Conservation (phyloP, 2,113 vertebrate species). For the Ophthalmotilapia sp. region DNA sequence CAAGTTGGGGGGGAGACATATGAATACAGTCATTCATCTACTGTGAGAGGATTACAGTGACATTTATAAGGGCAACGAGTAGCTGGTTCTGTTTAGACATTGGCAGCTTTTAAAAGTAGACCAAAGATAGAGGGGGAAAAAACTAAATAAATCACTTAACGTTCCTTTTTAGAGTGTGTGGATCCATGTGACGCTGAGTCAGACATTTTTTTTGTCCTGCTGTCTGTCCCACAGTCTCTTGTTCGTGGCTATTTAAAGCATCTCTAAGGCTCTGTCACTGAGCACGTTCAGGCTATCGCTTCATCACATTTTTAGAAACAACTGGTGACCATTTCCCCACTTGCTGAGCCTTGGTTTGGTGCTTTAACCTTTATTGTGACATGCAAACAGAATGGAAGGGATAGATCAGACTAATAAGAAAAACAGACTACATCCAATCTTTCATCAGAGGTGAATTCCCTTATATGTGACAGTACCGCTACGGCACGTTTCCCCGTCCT, state of each 20-base stretch:
- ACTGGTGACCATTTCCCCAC: not conserved
- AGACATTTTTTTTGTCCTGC: slow-evolving; percentile 1
- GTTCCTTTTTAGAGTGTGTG: slow-evolving; percentile 11
- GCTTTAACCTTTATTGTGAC: not conserved
- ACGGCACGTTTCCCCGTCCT: slow-evolving; percentile 2
- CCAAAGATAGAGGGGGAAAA: not conserved
- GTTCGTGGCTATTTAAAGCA: slow-evolving; percentile 34
- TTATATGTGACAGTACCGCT: slow-evolving; percentile 4
- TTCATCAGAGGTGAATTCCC: not conserved
- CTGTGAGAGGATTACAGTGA: not conserved
- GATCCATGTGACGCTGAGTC: slow-evolving; percentile 43
- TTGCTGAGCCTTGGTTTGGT: not conserved
- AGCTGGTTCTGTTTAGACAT: slow-evolving; percentile 28
- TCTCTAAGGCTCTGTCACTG: not conserved
- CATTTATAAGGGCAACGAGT: slow-evolving; percentile 7
- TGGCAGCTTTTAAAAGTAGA: slow-evolving; percentile 28
- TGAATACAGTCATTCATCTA: slow-evolving; percentile 23
- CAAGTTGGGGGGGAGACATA: not conserved
- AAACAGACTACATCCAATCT: not conserved
- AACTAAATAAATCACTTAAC: slow-evolving; percentile 28
- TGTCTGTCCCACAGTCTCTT: not conserved
- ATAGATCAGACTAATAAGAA: not conserved
- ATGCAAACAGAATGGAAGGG: not conserved
- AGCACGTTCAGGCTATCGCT: not conserved
- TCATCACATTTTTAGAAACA: not conserved